A percentile compares a stretch with the other conserved stretches of the same genome.
Conservation (phyloP, 2,797 vertebrate genomes). For the Parotocinclus haroldoi region DNA sequence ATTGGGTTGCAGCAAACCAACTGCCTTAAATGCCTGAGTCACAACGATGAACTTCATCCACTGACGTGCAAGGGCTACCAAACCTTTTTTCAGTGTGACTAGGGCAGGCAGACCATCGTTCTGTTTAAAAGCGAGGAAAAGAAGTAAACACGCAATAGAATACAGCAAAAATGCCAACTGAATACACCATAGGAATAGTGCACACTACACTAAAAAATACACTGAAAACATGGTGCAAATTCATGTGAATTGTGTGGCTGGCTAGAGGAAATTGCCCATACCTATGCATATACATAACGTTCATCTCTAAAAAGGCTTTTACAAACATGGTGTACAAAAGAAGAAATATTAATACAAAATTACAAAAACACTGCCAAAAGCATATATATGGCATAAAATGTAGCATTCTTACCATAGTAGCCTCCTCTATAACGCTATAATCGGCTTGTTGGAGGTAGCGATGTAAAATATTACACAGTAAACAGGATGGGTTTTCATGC, state of each 20-base stretch:
- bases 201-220: no score
- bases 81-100: conserved; percentile 94
- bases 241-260: no score
- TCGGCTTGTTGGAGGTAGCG: conserved; percentile 95
- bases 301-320: no score
- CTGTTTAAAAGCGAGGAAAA: conserved; percentile 57
- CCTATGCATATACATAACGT: no score
- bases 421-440: conserved; percentile 92
- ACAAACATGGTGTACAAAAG: no score
- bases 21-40: conserved; percentile 94
- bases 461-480: conserved; percentile 94
- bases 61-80: conserved; percentile 94
- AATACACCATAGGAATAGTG: no score
- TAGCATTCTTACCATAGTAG: conserved; percentile 84
- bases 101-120: conserved; percentile 94
- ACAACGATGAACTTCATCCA: conserved; percentile 99
- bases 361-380: no score
- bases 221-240: no score
- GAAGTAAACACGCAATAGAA: background rate
- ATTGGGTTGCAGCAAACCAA: conserved; percentile 84
- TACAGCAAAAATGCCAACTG: no score
- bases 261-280: no score
- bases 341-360: no score
- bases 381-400: no score
- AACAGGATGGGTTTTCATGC: conserved; percentile 95